phyloP scores from a whole-genome alignment of 1,140 invertebrate genomes.

The Ceratina calcarata region DNA sequence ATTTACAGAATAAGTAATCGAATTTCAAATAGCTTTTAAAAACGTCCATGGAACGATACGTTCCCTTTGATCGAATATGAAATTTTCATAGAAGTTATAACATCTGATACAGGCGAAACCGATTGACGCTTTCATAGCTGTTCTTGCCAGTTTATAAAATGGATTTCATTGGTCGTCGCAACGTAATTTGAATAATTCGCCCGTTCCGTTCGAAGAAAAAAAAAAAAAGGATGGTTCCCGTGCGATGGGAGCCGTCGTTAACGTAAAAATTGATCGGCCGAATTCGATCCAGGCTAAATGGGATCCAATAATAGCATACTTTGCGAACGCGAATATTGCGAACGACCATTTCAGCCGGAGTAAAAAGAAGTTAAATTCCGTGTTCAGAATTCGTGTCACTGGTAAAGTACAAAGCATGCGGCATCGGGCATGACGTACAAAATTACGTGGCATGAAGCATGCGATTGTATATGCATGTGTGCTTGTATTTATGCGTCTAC shows the following conservation, averaged over 20 bases:
- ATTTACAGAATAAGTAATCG: too few species aligned
- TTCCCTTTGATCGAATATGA: neutral
- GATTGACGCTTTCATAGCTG: neutral
- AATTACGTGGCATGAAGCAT: slow-evolving; percentile 51
- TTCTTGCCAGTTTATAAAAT: neutral
- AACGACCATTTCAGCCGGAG: neutral
- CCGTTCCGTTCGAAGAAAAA: neutral
- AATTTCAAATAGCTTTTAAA: too few species aligned
- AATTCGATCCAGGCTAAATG: slow-evolving; percentile 20
- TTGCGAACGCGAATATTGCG: slow-evolving; percentile 8
- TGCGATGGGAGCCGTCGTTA: neutral
- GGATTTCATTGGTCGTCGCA: neutral
- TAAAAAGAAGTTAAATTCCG: slow-evolving; percentile 40
- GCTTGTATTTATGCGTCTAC: too few species aligned
- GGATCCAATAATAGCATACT: slow-evolving; percentile 1
- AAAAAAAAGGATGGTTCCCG: neutral
- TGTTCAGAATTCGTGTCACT: slow-evolving; percentile 58
- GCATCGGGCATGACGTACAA: slow-evolving; percentile 44
- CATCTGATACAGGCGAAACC: neutral
- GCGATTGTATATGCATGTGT: slow-evolving; percentile 39
- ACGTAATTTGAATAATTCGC: slow-evolving; percentile 11
- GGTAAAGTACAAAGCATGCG: slow-evolving; percentile 48
- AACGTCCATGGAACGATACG: too few species aligned
- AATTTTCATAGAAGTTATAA: neutral
- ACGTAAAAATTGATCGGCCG: neutral